Percentiles rank a stretch among this genome's conserved stretches.
Evolutionary conservation across 2,113 vertebrate species (phyloP).

Genomic region (Aix galericulata): DNA sequence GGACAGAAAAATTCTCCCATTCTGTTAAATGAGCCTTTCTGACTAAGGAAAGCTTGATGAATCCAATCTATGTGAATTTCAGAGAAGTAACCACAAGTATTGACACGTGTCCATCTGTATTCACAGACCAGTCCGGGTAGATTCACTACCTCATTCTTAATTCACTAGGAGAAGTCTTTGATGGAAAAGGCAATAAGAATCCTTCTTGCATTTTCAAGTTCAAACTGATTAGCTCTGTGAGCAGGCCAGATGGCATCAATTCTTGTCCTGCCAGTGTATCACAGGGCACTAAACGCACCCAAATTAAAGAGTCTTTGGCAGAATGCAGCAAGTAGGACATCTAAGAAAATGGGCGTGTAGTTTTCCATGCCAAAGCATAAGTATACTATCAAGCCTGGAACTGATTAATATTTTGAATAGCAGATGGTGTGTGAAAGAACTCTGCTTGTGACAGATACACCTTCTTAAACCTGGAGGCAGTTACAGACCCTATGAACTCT

Average conservation of each 20-base stretch:
- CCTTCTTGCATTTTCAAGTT: neutral
- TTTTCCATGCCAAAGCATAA: neutral
- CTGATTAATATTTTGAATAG: neutral
- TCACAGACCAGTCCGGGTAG: neutral
- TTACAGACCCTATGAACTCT: neutral
- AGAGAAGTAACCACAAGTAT: too few relatives aligned
- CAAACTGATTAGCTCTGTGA: neutral
- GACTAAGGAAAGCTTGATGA: neutral
- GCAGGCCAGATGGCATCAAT: neutral
- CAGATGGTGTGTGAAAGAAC: neutral
- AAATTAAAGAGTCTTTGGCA: neutral
- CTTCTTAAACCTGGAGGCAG: neutral
- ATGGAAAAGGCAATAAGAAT: neutral
- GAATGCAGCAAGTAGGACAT: too few relatives aligned
- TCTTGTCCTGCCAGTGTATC: neutral
- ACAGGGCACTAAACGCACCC: neutral
- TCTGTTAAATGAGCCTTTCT: neutral
- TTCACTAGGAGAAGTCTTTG: neutral
- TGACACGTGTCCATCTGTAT: neutral
- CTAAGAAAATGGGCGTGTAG: accelerated
- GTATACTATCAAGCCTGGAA: neutral
- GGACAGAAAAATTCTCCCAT: neutral
- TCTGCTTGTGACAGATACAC: neutral
- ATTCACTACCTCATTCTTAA: neutral
- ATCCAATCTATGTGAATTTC: neutral